phyloP scores from a whole-genome alignment of 2,888 invertebrate genomes.

The Ceramica pisi region DNA sequence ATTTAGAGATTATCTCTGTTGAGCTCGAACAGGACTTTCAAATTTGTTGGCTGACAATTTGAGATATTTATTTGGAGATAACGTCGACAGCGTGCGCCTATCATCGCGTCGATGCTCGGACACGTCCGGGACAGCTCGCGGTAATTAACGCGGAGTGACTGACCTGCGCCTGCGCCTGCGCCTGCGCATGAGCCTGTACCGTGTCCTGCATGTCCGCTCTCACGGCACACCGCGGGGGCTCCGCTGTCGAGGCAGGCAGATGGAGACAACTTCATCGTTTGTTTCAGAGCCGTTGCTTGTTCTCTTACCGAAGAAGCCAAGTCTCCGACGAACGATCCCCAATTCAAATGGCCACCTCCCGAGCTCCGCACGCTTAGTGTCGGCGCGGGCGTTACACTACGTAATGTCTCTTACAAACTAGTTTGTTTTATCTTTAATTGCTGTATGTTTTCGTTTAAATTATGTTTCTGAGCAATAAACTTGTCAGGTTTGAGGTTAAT shows the following conservation, averaged over 20 bases:
- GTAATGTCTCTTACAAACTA: conserved; percentile 19
- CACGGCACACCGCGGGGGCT: not conserved
- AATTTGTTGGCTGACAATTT: conserved; percentile 79
- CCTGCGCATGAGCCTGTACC: not conserved
- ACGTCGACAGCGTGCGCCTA: conserved; percentile 56
- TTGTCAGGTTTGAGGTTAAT: conserved; percentile 60
- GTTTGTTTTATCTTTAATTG: conserved; percentile 42
- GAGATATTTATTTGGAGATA: conserved; percentile 78
- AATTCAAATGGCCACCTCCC: too few species aligned
- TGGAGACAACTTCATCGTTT: conserved; percentile 10
- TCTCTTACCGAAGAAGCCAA: not conserved
- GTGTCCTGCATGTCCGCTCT: conserved; percentile 10
- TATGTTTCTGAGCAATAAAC: conserved; percentile 52
- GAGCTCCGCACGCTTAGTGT: not conserved
- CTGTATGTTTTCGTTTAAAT: conserved; percentile 54
- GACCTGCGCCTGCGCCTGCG: conserved; percentile 33
- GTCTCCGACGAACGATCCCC: too few species aligned
- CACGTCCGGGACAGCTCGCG: conserved; percentile 23
- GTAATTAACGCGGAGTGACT: conserved; percentile 49
- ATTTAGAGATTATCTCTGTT: conserved; percentile 72
- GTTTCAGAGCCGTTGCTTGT: not conserved
- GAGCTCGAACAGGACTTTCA: conserved; percentile 76
- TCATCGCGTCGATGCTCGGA: conserved; percentile 32
- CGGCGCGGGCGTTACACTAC: not conserved
- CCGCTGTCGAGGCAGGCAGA: not conserved